Base-by-base conservation (phyloP, 2,888 invertebrate species). In the Pristionchus exspectatus region DNA sequence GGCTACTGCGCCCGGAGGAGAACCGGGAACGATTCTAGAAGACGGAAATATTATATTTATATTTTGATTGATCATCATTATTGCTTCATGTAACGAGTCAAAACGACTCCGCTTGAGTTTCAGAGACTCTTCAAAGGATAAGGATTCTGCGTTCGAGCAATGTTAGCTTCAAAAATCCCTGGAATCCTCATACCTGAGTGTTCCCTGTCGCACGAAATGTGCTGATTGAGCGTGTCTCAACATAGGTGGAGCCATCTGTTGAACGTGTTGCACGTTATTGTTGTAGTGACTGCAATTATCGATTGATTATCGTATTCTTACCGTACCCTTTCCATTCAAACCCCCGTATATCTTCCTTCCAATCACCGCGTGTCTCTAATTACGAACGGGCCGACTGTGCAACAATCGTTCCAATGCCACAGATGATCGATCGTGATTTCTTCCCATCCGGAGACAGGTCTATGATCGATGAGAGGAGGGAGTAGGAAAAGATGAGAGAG, bases 241-340 rank as follows among this genome's bases (percentile, higher is more conserved):
- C 84, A 86, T 63, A 0, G 63, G 72, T 2, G 86, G 66, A 16
- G 66, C 63, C 21, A 24, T 30, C 16, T 86, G 86, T 44, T 66
- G 86, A 16, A 38, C 86, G 38, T 54, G 86, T 72, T 54, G 72
- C 54, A 50, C 87, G 30, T 87, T 87, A 56, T 87, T 87, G 72
- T 87, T 87, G 87, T 87, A 72, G 87, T 87, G 87, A 18, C 87
- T 87, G 87, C 72, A 87, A 87, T 16, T 4, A 59, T 44, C n/a
- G 30, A 18, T 30, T 72, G 38, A 74, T 74, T 33, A 69, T 38
- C 14, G 74, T 33, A 33, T n/a, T 33, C 9, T n/a, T 44, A 54
- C 44, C 44, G n/a, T 54, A 21, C 24, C n/a, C 54, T 27, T n/a
- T n/a, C 27, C 83, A 44, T 24, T 54, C 83, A 83, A 27, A 18